phyloP scores from a whole-genome alignment of 2,888 invertebrate species.

The Lomographa bimaculata region DNA sequence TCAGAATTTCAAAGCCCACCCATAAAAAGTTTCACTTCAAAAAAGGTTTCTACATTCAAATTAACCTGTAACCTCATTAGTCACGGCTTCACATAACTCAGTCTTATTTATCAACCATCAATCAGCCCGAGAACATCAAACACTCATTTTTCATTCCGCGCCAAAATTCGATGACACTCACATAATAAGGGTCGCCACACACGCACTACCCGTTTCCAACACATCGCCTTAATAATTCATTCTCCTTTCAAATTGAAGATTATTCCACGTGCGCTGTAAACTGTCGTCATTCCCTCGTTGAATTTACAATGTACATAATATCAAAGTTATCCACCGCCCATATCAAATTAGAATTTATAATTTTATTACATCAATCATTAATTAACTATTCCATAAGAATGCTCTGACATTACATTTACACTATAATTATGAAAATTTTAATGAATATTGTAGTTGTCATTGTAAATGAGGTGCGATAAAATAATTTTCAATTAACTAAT shows the following conservation, averaged over 20 bases:
- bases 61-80: neutral
- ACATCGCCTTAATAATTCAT: slow-evolving; percentile 41
- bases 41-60: too few relatives aligned
- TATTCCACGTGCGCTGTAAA: slow-evolving; percentile 47
- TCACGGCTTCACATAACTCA: too few relatives aligned
- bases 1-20: too few relatives aligned
- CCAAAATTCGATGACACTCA: slow-evolving; percentile 44
- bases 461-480: too few relatives aligned
- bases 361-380: slow-evolving; percentile 58
- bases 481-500: too few relatives aligned
- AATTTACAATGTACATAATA: slow-evolving; percentile 30
- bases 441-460: too few relatives aligned
- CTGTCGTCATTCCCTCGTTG: slow-evolving; percentile 54
- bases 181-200: slow-evolving; percentile 48
- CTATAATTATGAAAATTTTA: slow-evolving; percentile 1
- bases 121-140: slow-evolving; percentile 21
- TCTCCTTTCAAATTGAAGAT: slow-evolving; percentile 43
- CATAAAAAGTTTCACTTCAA: too few relatives aligned
- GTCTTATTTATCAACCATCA: slow-evolving; percentile 16
- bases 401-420: slow-evolving; percentile 36
- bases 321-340: slow-evolving; percentile 19
- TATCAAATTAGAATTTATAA: slow-evolving; percentile 26
- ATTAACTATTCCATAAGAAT: slow-evolving; percentile 48
- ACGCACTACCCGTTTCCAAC: slow-evolving; percentile 26
- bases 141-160: slow-evolving; percentile 45